Evolutionary conservation across 2,113 vertebrate genomes (phyloP).

Genomic region (Microtus richardsoni): DNA sequence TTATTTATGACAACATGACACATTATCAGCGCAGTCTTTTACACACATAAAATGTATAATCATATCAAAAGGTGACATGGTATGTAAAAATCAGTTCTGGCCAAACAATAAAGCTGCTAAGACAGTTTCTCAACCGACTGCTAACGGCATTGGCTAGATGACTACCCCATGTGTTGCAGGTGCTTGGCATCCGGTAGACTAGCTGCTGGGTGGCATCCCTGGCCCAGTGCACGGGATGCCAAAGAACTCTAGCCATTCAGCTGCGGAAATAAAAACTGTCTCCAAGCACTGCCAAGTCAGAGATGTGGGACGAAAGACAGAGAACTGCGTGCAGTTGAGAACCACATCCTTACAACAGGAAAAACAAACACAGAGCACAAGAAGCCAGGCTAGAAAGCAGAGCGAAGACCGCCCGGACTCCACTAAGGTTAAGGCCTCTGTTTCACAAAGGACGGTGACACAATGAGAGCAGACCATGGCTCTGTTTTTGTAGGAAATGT

Average conservation of each 20-base stretch:
- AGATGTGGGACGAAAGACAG: background rate
- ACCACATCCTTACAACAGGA: background rate
- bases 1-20: background rate
- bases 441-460: background rate
- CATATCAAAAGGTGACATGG: background rate
- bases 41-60: slow-evolving; percentile 13
- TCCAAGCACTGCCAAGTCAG: background rate
- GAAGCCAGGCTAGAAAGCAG: background rate
- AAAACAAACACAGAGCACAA: background rate
- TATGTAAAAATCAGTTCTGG: background rate
- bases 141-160: background rate
- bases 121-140: background rate
- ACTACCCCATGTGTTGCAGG: background rate
- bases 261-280: slow-evolving; percentile 9
- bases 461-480: background rate
- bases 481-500: slow-evolving; percentile 18
- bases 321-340: background rate
- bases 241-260: background rate
- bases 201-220: background rate
- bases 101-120: background rate
- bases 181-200: background rate
- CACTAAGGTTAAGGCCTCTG: background rate
- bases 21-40: background rate
- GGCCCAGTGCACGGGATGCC: background rate
- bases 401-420: background rate